Conservation (phyloP, 2,888 invertebrate genomes). For the Drosophila pseudotakahashii region DNA sequence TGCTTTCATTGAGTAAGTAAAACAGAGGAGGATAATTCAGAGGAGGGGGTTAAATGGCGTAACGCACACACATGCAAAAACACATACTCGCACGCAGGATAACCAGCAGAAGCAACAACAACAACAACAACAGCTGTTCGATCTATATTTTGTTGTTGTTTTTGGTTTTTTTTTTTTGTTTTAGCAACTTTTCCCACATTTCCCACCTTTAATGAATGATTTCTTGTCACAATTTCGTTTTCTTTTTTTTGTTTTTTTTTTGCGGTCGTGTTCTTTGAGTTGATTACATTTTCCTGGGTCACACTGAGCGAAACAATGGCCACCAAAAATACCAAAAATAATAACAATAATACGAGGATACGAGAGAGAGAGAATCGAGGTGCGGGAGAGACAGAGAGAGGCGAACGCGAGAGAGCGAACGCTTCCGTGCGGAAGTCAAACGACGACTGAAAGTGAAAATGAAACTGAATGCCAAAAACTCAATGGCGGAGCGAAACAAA, state of each 20-base stretch:
- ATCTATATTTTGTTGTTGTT: background rate
- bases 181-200: slow-evolving; percentile 17
- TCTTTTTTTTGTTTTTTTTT: background rate
- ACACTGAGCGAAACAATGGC: slow-evolving; percentile 12
- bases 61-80: slow-evolving; percentile 10
- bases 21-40: background rate
- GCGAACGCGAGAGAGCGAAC: slow-evolving; percentile 55
- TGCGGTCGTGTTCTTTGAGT: background rate
- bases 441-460: slow-evolving; percentile 77
- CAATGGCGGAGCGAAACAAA: slow-evolving; percentile 39
- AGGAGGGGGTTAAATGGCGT: slow-evolving; percentile 17
- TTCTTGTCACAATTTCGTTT: slow-evolving; percentile 10
- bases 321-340: slow-evolving; percentile 15
- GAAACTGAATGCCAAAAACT: slow-evolving; percentile 38
- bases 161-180: background rate
- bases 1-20: slow-evolving; percentile 13
- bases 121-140: slow-evolving; percentile 23
- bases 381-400: slow-evolving; percentile 19
- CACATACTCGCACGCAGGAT: background rate
- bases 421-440: slow-evolving; percentile 77
- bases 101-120: background rate
- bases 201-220: slow-evolving; percentile 1
- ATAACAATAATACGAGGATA: slow-evolving; percentile 7
- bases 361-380: slow-evolving; percentile 29
- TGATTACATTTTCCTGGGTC: slow-evolving; percentile 13